Base-by-base conservation (phyloP, 2,888 invertebrate genomes). In the Melitaea athalia region DNA sequence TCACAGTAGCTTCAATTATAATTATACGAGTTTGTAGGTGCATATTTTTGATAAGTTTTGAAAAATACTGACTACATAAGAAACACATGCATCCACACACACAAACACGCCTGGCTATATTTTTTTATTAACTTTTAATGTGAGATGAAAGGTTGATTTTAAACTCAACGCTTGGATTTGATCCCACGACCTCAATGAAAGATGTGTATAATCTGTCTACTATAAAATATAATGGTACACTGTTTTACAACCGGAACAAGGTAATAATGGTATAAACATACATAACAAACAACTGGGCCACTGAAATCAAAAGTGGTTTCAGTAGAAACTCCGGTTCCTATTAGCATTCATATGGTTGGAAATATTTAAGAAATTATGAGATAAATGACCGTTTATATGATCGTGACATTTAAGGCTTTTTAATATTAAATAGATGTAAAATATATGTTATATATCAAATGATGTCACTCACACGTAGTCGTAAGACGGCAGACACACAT, bases 231-330 rank as follows among this genome's bases (percentile, higher is more conserved):
- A 5, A 31, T 33, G 53, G n/a, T 33, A 14, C 33, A 24, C 33
- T 33, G 14, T 55, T 10, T 55, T 38, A 10, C n/a, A 55, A 57
- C 57, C 57, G 57, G 57, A 57, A 57, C 57, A 42, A 57, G 15
- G n/a, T 57, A 57, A 57, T 57, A 57, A 42, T 8, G 14, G 42
- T 42, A 42, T 49, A 45, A 31, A 49, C 24, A 49, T n/a, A 74
- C 83, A 83, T 83, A 82, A 79, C 75, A 72, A 71, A 77, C 72
- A 75, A 70, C 70, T 63, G 71, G 69, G 64, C 62, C 70, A 75
- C 83, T 82, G 85, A 86, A 87, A 87, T 81, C 80, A 86, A 87
- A 85, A 87, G 86, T 86, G 81, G 80, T 79, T 82, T 81, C 82
- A 82, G 80, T 74, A 45, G 68, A 43, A 53, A 55, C 64, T 59